Evolutionary conservation across 2,888 invertebrate genomes (phyloP).

Genomic region (Margaritifera margaritifera): DNA sequence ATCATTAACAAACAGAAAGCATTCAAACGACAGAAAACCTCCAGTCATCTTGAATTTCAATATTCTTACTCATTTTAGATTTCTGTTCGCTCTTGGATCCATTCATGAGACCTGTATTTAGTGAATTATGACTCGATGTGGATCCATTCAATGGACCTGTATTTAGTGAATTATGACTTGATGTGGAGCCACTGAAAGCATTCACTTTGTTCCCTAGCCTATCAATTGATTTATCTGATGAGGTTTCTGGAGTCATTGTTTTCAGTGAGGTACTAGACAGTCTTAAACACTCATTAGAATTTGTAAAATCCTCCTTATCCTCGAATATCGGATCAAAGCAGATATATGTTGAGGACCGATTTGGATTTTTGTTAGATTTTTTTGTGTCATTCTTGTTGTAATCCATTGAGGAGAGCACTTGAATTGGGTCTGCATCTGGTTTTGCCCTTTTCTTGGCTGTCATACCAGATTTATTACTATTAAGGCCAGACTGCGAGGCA

Average conservation of each 20-base stretch:
- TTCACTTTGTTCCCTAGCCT: constrained; percentile 8
- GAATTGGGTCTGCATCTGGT: constrained; percentile 48
- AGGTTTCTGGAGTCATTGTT: not conserved
- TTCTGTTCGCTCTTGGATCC: constrained; percentile 30
- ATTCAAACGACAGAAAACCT: constrained; percentile 46
- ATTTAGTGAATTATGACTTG: constrained; percentile 11
- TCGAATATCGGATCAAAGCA: constrained; percentile 66
- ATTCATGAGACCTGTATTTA: constrained; percentile 21
- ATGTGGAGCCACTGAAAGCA: constrained; percentile 24
- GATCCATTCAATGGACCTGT: constrained; percentile 20
- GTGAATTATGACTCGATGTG: constrained; percentile 27
- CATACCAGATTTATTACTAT: constrained; percentile 12
- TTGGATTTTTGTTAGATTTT: constrained; percentile 42
- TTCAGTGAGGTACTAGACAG: constrained; percentile 29
- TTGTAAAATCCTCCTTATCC: constrained; percentile 55
- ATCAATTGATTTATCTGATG: not conserved
- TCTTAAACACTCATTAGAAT: constrained; percentile 49
- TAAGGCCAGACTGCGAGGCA: not conserved
- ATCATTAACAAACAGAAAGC: not conserved
- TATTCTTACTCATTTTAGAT: constrained; percentile 43
- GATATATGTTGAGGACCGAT: constrained; percentile 63
- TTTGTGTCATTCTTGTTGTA: constrained; percentile 30
- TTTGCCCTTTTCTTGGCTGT: constrained; percentile 35
- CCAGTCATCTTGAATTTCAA: constrained; percentile 47
- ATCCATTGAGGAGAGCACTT: constrained; percentile 37